Conservation (phyloP, 2,113 vertebrate species). For the Mesembrinibis cayennensis region DNA sequence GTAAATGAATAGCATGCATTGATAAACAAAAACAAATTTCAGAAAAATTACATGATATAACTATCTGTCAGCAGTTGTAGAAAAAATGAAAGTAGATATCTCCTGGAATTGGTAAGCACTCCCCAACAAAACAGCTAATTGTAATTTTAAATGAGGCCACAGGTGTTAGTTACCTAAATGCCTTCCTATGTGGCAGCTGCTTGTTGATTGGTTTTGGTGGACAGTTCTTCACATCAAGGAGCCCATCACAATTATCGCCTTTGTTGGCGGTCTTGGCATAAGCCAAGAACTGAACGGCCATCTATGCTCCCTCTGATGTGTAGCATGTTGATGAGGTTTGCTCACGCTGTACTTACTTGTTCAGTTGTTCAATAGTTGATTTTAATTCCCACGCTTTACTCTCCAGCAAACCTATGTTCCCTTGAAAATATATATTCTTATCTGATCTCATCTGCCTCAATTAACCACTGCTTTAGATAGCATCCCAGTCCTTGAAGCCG, state of each 20-base stretch:
- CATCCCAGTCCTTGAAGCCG: not conserved
- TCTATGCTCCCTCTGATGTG: not conserved
- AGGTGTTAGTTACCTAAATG: not conserved
- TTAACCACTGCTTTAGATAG: not conserved
- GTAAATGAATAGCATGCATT: not conserved
- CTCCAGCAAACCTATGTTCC: not conserved
- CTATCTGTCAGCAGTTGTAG: not conserved
- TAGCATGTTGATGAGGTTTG: conserved; percentile 6
- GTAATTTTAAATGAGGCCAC: conserved; percentile 11
- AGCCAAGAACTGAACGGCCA: not conserved
- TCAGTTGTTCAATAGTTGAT: not conserved
- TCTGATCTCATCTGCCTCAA: not conserved
- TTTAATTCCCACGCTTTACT: not conserved
- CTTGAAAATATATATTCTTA: not conserved
- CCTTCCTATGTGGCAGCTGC: conserved; percentile 12
- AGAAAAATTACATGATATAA: conserved; percentile 3
- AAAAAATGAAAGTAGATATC: not conserved
- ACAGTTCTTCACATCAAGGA: not conserved
- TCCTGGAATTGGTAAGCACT: not conserved
- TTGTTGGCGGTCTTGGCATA: not conserved
- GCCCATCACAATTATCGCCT: not conserved
- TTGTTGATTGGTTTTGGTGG: not conserved
- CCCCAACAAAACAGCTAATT: not conserved
- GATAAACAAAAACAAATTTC: conserved; percentile 28
- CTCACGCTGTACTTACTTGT: not conserved